These are phyloP conservation scores for Agrochola lychnidis DNA, from an alignment of 2,888 invertebrate species.

Conservation along the genomic window DNA sequence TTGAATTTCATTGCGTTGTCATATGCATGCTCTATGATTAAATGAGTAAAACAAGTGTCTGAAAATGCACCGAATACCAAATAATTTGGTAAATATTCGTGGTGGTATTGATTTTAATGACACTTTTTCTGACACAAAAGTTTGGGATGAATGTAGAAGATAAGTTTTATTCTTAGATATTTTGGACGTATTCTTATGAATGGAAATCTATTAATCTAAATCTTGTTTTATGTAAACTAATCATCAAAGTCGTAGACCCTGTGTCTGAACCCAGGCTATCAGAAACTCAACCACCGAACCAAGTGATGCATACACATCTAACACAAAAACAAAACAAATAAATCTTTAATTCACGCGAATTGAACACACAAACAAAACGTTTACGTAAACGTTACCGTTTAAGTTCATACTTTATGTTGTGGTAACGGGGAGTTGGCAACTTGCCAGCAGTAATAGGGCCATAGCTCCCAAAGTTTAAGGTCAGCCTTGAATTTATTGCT, in stretches of 20 bases:
- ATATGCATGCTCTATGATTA: conserved; percentile 29
- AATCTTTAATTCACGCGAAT: conserved; percentile 39
- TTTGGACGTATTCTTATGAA: neutral
- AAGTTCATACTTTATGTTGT: conserved; percentile 60
- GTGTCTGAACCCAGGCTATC: neutral
- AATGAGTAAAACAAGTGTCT: neutral
- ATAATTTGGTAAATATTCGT: neutral
- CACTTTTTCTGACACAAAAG: neutral
- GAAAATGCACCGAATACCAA: neutral
- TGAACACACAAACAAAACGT: conserved; percentile 51
- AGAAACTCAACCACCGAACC: neutral
- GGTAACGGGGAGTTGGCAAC: conserved; percentile 58
- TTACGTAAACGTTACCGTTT: conserved; percentile 52
- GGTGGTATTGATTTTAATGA: neutral
- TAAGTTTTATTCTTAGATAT: neutral
- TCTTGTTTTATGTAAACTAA: neutral
- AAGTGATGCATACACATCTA: neutral
- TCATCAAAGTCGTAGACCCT: neutral
- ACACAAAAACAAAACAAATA: conserved; percentile 5
- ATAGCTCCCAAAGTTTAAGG: conserved; percentile 68
- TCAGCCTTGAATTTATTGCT: conserved; percentile 61
- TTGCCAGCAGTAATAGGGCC: conserved; percentile 62
- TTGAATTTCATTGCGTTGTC: conserved; percentile 43
- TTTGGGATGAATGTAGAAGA: neutral
- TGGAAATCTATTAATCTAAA: neutral